A percentile compares a stretch with the other conserved stretches of the same genome.
Evolutionary conservation across 2,797 vertebrate genomes (phyloP).

Genomic region (Enteromius paludinosus): DNA sequence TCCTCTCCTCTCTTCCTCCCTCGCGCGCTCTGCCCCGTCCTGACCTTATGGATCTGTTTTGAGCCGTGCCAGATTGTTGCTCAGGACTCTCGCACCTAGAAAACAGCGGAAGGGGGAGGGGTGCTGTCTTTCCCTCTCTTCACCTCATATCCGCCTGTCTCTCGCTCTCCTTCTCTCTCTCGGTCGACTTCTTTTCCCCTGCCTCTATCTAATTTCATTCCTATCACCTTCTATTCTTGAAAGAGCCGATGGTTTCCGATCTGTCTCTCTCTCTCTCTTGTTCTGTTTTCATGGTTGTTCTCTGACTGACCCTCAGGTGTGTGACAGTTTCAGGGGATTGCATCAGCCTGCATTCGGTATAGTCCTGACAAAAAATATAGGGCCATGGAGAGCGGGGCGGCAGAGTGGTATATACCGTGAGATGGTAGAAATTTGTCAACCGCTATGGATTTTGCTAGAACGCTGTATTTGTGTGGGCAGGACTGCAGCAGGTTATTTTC

Average conservation of each 20-base stretch:
- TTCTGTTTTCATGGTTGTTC: constrained; percentile 43
- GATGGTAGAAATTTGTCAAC: background rate
- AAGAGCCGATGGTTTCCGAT: constrained; percentile 16
- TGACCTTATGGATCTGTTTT: constrained; percentile 62
- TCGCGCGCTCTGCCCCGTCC: constrained; percentile 46
- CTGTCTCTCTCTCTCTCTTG: background rate
- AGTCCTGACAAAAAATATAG: constrained; percentile 31
- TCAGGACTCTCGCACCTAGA: constrained; percentile 48
- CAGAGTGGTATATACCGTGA: background rate
- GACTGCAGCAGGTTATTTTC: background rate
- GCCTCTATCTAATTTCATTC: constrained; percentile 43
- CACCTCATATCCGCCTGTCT: constrained; percentile 24
- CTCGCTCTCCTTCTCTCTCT: constrained; percentile 25
- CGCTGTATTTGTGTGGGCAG: background rate
- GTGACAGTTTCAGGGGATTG: constrained; percentile 61
- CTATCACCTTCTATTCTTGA: constrained; percentile 34
- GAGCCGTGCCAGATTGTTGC: constrained; percentile 48
- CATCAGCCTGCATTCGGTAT: constrained; percentile 54
- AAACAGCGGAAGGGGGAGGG: constrained; percentile 33
- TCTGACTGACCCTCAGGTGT: constrained; percentile 53
- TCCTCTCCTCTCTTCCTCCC: constrained; percentile 22
- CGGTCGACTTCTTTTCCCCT: constrained; percentile 38
- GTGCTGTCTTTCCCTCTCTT: constrained; percentile 7
- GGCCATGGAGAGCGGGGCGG: background rate
- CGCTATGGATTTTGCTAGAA: background rate